Base-by-base conservation (phyloP, 2,797 vertebrate genomes). In the Epinephelus coioides region DNA sequence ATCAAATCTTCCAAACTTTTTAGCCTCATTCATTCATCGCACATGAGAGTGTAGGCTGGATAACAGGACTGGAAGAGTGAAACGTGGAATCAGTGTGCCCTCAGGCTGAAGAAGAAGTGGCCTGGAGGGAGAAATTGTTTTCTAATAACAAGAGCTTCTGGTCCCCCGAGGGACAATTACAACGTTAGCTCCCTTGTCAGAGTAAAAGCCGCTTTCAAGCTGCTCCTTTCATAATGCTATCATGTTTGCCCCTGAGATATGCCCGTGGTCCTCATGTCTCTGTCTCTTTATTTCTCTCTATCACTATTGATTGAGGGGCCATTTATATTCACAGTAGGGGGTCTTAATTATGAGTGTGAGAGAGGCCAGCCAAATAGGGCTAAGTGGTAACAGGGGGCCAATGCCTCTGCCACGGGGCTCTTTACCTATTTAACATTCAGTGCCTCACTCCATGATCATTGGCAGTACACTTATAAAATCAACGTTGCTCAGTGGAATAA, bases 191-290 rank as follows among this genome's bases (percentile, higher is more conserved):
- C 91, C 96, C 96, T 94, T 96, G 96, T 98, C 96, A 96, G 96
- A 96, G 95, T 89, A 61, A 95, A 95, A 95, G 93, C 96, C 96
- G 96, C 96, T 96, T 96, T 95, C 96, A 97, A 97, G 97, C 97
- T 96, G 97, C 95, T 97, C 94, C 94, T 96, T 96, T 94, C 96
- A 96, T 96, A 97, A 97, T 94, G 94, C 96, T 96, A 96, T 97
- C 95, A 66, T 81, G 86, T 95, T 97, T 95, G 94, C 95, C 96
- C 96, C 95, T 91, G 91, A 95, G 95, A 94, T 65, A 83, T 94
- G 87, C 93, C 86, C 90, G 70, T 74, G 86, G 94, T 92, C 92
- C 78, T 90, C 89, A 88, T 84, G 86, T 90, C 91, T 87, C 85
- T 85, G 84, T 83, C 89, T 91, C 89, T 94, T 81, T 46, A 91